These are phyloP conservation scores for Volucella inflata DNA, from an alignment of 2,888 invertebrate genomes.

Conservation along the genomic window DNA sequence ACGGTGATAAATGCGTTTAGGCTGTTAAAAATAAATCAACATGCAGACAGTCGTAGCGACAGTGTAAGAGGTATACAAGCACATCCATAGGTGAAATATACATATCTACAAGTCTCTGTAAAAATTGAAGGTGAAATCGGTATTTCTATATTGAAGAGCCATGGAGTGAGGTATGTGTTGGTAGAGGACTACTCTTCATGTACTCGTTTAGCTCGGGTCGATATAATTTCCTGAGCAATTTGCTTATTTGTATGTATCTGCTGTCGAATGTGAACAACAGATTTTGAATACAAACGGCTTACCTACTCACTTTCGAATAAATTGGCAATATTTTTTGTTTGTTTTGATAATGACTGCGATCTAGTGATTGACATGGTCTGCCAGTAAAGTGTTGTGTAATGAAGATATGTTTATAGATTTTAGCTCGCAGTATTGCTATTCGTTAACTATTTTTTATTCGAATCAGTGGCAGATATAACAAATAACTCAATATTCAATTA, in stretches of 20 bases:
- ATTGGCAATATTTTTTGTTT: conserved; percentile 13
- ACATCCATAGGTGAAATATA: no score
- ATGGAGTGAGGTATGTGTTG: not conserved
- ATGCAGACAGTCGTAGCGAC: conserved; percentile 12
- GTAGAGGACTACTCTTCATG: no score
- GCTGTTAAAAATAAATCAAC: conserved; percentile 53
- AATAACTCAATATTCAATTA: no score
- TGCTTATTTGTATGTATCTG: conserved; percentile 1
- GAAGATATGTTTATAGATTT: not conserved
- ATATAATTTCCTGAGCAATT: not conserved
- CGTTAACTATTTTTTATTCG: no score
- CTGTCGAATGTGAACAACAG: not conserved
- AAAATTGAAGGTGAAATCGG: conserved; percentile 38
- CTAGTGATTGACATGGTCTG: not conserved
- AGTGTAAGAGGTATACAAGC: not conserved
- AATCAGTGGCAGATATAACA: no score
- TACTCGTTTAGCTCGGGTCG: no score
- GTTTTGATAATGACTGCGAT: conserved; percentile 5
- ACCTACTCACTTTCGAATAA: not conserved
- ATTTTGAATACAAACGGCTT: conserved; percentile 1
- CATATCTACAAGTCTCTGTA: not conserved
- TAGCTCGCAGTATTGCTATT: no score
- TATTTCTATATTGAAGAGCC: conserved; percentile 1
- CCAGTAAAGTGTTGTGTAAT: not conserved
- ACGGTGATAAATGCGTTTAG: conserved; percentile 63